These are phyloP conservation scores for Centruroides vittatus DNA, from an alignment of 1,140 invertebrate species.

Conservation along the genomic window DNA sequence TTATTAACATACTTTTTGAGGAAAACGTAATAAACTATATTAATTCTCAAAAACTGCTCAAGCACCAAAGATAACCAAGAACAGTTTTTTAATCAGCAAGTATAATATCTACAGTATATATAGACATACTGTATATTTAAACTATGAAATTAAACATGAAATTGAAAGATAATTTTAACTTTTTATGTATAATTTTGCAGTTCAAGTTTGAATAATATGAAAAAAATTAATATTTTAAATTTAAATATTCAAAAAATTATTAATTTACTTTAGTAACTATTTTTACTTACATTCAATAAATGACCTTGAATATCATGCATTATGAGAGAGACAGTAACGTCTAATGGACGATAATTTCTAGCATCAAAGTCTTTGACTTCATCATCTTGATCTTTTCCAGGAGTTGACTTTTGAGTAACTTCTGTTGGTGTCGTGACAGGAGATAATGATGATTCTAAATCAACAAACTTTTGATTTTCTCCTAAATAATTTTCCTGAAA, in stretches of 20 bases:
- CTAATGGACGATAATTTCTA: slow-evolving; percentile 67
- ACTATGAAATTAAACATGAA: too few species aligned
- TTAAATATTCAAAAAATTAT: background rate
- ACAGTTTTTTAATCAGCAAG: too few species aligned
- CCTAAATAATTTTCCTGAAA: slow-evolving; percentile 86
- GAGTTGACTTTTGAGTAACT: slow-evolving; percentile 20
- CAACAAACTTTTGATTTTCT: slow-evolving; percentile 82
- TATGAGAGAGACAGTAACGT: slow-evolving; percentile 83
- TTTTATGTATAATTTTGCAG: too few species aligned
- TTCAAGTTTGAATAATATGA: too few species aligned
- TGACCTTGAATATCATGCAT: slow-evolving; percentile 92
- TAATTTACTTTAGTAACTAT: background rate
- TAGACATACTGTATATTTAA: too few species aligned
- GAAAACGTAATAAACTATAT: too few species aligned
- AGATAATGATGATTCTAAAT: slow-evolving; percentile 52
- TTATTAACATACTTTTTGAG: too few species aligned
- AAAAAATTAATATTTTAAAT: too few species aligned
- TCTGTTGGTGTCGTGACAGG: slow-evolving; percentile 20
- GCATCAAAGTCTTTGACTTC: slow-evolving; percentile 48
- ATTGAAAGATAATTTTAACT: too few species aligned
- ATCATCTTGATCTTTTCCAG: background rate
- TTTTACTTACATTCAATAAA: slow-evolving; percentile 48
- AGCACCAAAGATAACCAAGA: too few species aligned
- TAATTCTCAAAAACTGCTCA: too few species aligned
- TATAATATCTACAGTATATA: too few species aligned